phyloP scores from a whole-genome alignment of 2,113 vertebrate genomes.

The Rhegmatorhina hoffmannsi region DNA sequence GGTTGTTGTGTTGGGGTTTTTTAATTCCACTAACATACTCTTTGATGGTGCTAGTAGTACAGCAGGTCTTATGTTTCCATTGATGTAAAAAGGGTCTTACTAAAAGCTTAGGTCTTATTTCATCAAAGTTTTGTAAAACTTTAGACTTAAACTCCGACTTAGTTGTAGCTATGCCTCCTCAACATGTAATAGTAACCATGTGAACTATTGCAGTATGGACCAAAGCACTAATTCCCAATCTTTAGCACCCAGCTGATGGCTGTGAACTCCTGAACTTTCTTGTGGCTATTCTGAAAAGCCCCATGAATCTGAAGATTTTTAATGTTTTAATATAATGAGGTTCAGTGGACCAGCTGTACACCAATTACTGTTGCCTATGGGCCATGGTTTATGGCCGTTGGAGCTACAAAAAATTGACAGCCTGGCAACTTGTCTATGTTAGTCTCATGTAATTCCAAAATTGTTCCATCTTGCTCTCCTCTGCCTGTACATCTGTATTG shows the following conservation, averaged over 20 bases:
- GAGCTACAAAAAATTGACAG: conserved; percentile 38
- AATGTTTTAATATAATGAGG: conserved; percentile 46
- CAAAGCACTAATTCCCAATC: not conserved
- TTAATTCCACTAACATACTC: not conserved
- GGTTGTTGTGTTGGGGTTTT: not conserved
- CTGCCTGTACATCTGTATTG: conserved; percentile 3
- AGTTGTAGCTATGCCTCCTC: not conserved
- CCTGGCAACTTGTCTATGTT: conserved; percentile 47
- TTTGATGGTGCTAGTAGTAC: not conserved
- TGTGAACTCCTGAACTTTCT: conserved; percentile 22
- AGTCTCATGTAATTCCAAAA: conserved; percentile 28
- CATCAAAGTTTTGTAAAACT: not conserved
- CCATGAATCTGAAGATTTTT: conserved; percentile 31
- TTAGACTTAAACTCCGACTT: not conserved
- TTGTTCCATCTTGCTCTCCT: conserved; percentile 19
- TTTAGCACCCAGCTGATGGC: not conserved
- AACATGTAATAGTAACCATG: not conserved
- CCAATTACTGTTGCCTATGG: conserved; percentile 49
- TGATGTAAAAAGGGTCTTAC: not conserved
- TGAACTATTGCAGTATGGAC: not conserved
- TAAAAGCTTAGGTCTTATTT: not conserved
- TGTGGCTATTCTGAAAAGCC: conserved; percentile 14
- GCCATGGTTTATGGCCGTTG: conserved; percentile 39
- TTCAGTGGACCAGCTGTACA: conserved; percentile 54
- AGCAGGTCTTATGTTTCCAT: not conserved